Conservation (phyloP, 2,797 vertebrate species). For the Arrhamphus sclerolepis region DNA sequence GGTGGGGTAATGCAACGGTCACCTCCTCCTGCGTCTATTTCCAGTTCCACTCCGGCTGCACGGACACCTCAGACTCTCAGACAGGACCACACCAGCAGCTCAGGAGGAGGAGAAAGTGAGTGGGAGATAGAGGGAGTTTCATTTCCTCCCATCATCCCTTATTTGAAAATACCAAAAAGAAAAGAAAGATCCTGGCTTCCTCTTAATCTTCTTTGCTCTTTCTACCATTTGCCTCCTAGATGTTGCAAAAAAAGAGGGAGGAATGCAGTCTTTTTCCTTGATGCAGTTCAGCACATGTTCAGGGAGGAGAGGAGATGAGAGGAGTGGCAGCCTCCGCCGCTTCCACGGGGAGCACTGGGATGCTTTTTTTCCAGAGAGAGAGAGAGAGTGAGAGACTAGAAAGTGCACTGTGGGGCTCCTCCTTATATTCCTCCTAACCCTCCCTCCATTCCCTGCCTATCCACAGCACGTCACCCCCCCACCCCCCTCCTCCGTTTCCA, state of each 20-base stretch:
- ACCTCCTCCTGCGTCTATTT: slow-evolving; percentile 51
- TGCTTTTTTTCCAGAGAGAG: slow-evolving; percentile 43
- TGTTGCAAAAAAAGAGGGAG: slow-evolving; percentile 5
- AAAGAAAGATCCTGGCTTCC: slow-evolving; percentile 64
- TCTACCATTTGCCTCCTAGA: slow-evolving; percentile 35
- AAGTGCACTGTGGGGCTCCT: slow-evolving; percentile 79
- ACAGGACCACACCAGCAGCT: slow-evolving; percentile 21
- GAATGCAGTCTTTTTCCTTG: slow-evolving; percentile 13
- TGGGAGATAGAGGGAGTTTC: slow-evolving; percentile 51
- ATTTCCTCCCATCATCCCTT: slow-evolving; percentile 61
- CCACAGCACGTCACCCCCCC: slow-evolving; percentile 89
- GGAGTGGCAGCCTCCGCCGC: slow-evolving; percentile 39
- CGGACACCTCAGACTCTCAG: slow-evolving; percentile 33
- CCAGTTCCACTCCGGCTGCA: slow-evolving; percentile 56
- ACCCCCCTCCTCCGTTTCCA: slow-evolving; percentile 91
- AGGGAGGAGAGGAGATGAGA: slow-evolving; percentile 10
- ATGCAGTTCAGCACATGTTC: slow-evolving; percentile 12
- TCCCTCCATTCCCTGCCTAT: slow-evolving; percentile 84
- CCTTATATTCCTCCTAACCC: slow-evolving; percentile 88
- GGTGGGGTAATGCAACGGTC: slow-evolving; percentile 38
- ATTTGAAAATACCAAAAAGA: slow-evolving; percentile 34
- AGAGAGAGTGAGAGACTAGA: slow-evolving; percentile 63
- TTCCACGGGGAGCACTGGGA: slow-evolving; percentile 56
- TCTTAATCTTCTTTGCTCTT: slow-evolving; percentile 5
- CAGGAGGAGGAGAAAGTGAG: slow-evolving; percentile 22